These are phyloP conservation scores for Cottoperca gobio DNA, from an alignment of 2,797 vertebrate genomes.

Conservation along the genomic window DNA sequence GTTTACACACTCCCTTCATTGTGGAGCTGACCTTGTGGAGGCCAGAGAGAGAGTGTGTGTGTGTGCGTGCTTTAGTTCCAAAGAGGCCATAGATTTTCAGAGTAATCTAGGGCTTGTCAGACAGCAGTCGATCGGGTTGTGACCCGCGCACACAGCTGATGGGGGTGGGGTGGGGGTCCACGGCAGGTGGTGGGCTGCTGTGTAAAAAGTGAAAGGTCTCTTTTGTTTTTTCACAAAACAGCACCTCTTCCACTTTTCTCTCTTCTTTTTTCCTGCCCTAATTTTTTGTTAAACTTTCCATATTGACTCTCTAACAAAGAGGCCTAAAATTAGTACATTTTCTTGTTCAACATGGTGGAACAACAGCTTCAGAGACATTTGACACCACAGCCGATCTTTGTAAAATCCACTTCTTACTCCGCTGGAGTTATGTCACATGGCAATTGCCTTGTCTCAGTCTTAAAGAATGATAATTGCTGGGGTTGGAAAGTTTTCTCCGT, in stretches of 20 bases:
- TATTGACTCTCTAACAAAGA: neutral
- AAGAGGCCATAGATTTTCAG: constrained; percentile 76
- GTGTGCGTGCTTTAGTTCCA: constrained; percentile 48
- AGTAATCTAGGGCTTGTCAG: constrained; percentile 69
- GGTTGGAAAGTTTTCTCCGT: constrained; percentile 82
- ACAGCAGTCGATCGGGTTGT: constrained; percentile 60
- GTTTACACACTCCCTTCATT: constrained; percentile 77
- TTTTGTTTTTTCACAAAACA: constrained; percentile 53
- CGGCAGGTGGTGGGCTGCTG: constrained; percentile 68
- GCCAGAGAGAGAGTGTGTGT: constrained; percentile 36
- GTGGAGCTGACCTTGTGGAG: constrained; percentile 68
- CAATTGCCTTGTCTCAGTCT: constrained; percentile 75
- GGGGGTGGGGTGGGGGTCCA: constrained; percentile 22
- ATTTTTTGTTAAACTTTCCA: neutral
- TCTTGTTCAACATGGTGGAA: constrained; percentile 25
- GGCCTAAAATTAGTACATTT: constrained; percentile 21
- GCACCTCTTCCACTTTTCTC: constrained; percentile 28
- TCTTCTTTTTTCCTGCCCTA: constrained; percentile 10
- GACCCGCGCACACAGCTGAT: constrained; percentile 67
- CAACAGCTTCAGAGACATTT: constrained; percentile 45
- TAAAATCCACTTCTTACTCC: constrained; percentile 55
- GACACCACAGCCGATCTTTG: constrained; percentile 54
- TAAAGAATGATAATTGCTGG: constrained; percentile 86
- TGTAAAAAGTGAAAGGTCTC: constrained; percentile 69
- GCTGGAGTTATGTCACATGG: constrained; percentile 79